Evolutionary conservation across 2,113 vertebrate genomes (phyloP).

Genomic region (Paedocypris sp.): DNA sequence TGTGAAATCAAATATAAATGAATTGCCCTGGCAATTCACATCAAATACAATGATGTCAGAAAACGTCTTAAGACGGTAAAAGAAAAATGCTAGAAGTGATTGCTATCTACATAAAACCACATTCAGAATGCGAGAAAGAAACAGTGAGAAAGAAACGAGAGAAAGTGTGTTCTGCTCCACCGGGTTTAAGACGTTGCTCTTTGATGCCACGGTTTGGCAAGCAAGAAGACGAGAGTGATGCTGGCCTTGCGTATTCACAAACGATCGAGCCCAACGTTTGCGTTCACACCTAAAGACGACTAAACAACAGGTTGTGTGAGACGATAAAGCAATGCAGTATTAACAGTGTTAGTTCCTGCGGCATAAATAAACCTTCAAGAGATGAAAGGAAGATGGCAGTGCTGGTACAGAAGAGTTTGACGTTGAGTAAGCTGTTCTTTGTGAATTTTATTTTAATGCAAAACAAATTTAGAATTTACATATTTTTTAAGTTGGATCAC

Average conservation of each 20-base stretch:
- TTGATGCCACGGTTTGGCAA: not conserved
- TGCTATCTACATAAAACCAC: too few species aligned
- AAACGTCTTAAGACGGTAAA: too few species aligned
- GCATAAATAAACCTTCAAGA: not conserved
- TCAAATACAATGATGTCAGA: too few species aligned
- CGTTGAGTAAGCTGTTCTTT: not conserved
- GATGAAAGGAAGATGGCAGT: not conserved
- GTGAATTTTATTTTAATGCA: not conserved
- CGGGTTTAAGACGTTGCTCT: not conserved
- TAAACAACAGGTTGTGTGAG: conserved; percentile 13
- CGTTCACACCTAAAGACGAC: conserved; percentile 7
- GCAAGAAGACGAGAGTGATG: conserved; percentile 4
- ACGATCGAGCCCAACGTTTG: conserved; percentile 7
- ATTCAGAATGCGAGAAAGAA: not conserved
- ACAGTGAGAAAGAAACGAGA: not conserved
- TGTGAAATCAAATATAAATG: not conserved
- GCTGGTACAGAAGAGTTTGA: not conserved
- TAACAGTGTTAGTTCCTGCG: not conserved
- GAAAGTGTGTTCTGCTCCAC: not conserved
- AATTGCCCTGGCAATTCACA: not conserved
- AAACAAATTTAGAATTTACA: too few species aligned
- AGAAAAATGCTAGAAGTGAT: too few species aligned
- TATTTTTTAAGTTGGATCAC: too few species aligned
- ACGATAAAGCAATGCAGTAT: not conserved
- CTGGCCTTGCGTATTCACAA: conserved; percentile 18